Evolutionary conservation across 2,113 vertebrate species (phyloP).

Genomic region (Carollia perspicillata): DNA sequence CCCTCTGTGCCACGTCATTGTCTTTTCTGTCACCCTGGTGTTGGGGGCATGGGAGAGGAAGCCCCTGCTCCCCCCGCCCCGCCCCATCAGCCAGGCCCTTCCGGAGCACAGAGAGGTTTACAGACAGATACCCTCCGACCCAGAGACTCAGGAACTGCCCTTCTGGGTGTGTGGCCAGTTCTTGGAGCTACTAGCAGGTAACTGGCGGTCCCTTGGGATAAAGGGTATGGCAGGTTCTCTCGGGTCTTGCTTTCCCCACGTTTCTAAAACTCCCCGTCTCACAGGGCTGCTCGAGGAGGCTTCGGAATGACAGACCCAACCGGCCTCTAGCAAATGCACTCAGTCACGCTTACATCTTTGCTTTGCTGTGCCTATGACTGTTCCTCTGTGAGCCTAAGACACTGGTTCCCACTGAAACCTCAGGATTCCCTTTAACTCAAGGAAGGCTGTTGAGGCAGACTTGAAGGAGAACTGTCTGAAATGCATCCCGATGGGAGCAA

Average conservation of each 20-base stretch:
- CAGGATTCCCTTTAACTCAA: neutral
- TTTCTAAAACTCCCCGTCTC: neutral
- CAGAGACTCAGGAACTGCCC: neutral
- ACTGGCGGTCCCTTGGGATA: neutral
- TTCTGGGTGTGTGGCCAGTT: neutral
- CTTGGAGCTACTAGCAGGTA: neutral
- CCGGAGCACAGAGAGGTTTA: neutral
- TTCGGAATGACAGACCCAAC: accelerated
- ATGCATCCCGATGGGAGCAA: neutral
- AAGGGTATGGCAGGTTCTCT: neutral
- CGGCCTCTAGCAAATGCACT: neutral
- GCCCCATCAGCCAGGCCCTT: neutral
- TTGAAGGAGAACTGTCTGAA: neutral
- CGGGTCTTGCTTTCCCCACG: neutral
- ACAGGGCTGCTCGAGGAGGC: neutral
- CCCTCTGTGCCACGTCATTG: neutral
- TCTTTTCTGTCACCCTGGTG: neutral
- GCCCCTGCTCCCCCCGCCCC: accelerated
- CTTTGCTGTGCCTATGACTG: neutral
- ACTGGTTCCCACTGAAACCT: neutral
- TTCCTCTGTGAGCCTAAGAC: neutral
- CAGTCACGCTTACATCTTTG: neutral
- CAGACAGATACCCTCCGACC: neutral
- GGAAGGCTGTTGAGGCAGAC: neutral
- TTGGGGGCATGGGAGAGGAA: neutral